Evolutionary conservation across 2,113 vertebrate genomes (phyloP).

Genomic region (Rhizomys pruinosus): DNA sequence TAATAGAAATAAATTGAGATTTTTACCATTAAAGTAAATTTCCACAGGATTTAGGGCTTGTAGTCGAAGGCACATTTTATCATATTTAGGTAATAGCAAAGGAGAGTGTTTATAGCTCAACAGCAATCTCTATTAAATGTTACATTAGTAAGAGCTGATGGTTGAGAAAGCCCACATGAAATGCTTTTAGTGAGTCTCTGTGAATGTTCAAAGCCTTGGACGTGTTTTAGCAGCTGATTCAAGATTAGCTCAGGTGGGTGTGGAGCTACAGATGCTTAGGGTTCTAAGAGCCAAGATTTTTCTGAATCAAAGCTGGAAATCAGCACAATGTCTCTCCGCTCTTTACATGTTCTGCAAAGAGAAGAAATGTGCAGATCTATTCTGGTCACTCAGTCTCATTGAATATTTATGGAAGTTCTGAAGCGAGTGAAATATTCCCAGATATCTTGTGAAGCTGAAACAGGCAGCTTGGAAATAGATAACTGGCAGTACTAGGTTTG

Average conservation of each 20-base stretch:
- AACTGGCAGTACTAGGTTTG: constrained; percentile 70
- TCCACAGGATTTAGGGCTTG: background rate
- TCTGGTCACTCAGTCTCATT: constrained; percentile 87
- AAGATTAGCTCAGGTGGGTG: constrained; percentile 74
- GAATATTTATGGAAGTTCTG: constrained; percentile 87
- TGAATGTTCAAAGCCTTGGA: constrained; percentile 69
- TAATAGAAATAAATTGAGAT: constrained; percentile 13
- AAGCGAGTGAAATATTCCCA: constrained; percentile 85
- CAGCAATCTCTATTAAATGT: constrained; percentile 40
- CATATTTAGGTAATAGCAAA: constrained; percentile 16
- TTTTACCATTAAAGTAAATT: constrained; percentile 42
- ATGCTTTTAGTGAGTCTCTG: constrained; percentile 66
- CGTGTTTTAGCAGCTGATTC: constrained; percentile 68
- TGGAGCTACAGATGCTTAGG: constrained; percentile 74
- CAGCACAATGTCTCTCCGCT: constrained; percentile 74
- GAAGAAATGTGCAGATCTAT: constrained; percentile 86
- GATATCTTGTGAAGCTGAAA: constrained; percentile 81
- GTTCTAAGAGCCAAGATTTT: constrained; percentile 67
- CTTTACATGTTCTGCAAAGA: constrained; percentile 81
- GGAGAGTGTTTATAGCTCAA: background rate
- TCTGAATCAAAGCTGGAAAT: constrained; percentile 80
- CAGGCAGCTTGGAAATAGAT: constrained; percentile 80
- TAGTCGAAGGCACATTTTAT: constrained; percentile 46
- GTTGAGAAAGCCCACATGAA: constrained; percentile 46
- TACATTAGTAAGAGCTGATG: constrained; percentile 53